Evolutionary conservation across 2,888 invertebrate species (phyloP).

Genomic region (Escarpia spicata): DNA sequence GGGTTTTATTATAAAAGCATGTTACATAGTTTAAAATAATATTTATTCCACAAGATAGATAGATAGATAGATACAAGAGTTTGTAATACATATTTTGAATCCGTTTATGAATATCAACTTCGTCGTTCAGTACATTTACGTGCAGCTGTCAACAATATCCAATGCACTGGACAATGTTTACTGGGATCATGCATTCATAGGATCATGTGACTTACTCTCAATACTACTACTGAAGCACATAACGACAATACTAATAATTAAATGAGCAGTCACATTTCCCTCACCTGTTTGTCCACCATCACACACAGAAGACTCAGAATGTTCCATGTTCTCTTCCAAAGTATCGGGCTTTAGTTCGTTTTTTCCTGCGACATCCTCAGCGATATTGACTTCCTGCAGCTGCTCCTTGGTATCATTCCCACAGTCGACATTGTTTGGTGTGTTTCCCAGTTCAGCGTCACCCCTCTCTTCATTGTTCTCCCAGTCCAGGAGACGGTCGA

Average conservation of each 20-base stretch:
- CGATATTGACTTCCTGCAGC: background rate
- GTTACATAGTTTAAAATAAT: no score
- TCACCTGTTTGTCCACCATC: background rate
- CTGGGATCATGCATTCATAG: no score
- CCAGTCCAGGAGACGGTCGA: background rate
- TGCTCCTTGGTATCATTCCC: background rate
- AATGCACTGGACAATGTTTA: no score
- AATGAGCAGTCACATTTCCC: background rate
- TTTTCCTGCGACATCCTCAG: background rate
- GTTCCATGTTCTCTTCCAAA: slow-evolving; percentile 2
- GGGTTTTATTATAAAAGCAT: no score
- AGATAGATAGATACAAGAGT: no score
- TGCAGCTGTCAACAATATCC: no score
- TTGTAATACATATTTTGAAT: no score
- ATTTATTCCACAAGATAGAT: no score
- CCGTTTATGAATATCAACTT: no score
- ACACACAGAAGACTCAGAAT: background rate
- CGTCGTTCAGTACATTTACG: no score
- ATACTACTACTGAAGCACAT: background rate
- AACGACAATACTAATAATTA: background rate
- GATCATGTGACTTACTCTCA: background rate
- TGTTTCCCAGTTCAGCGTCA: background rate
- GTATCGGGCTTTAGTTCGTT: background rate
- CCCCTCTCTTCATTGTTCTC: background rate
- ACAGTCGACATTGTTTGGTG: background rate